phyloP scores from a whole-genome alignment of 35 echinoderm and acorn worm species.

The Diadema setosum region DNA sequence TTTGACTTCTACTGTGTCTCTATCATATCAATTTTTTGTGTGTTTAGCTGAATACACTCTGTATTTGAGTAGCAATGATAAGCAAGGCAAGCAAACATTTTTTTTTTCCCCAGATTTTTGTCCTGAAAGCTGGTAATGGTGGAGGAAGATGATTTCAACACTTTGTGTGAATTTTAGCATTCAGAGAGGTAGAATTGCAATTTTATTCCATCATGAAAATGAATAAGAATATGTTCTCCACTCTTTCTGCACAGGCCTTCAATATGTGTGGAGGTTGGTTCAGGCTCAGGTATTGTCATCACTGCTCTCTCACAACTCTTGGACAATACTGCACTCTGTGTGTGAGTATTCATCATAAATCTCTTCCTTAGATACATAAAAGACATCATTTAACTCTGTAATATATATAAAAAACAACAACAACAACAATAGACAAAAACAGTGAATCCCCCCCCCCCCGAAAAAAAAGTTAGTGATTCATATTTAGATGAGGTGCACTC shows the following conservation, averaged over 20 bases:
- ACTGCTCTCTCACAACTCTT: slow-evolving; percentile 76
- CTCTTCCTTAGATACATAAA: too few relatives aligned
- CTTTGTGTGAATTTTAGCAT: too few relatives aligned
- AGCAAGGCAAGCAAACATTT: background rate
- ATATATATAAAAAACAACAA: too few relatives aligned
- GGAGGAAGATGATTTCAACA: too few relatives aligned
- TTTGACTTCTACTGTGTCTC: background rate
- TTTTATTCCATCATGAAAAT: background rate
- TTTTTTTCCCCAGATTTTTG: background rate
- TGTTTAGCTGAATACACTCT: background rate
- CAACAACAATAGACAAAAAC: too few relatives aligned
- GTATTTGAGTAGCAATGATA: background rate
- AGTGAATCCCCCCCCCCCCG: too few relatives aligned
- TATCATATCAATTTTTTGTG: background rate
- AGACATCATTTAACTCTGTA: too few relatives aligned
- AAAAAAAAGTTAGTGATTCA: too few relatives aligned
- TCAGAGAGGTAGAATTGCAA: too few relatives aligned
- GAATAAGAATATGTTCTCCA: too few relatives aligned
- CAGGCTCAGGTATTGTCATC: slow-evolving; percentile 82
- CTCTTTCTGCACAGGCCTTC: slow-evolving; percentile 52
- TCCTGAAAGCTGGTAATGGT: too few relatives aligned
- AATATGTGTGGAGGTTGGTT: slow-evolving; percentile 91
- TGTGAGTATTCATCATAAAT: slow-evolving; percentile 95
- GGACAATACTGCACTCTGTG: slow-evolving; percentile 28
- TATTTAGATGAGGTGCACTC: too few relatives aligned